A percentile compares a stretch with the other conserved stretches of the same genome.
Conservation (phyloP, 2,113 vertebrate species). For the Xerus inauris region DNA sequence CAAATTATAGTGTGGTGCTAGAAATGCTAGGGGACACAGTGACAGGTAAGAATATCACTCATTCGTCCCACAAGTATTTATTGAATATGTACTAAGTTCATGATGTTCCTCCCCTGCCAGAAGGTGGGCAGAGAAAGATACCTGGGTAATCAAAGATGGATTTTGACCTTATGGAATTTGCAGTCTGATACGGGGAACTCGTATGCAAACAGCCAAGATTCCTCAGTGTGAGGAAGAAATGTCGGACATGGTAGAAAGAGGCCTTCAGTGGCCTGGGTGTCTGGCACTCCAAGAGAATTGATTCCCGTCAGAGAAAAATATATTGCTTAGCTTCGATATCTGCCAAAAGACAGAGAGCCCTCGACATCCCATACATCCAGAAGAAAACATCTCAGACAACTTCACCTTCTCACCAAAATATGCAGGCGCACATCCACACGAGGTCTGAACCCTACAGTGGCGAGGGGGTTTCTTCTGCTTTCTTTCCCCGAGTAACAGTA, state of each 20-base stretch:
- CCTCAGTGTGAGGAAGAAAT: background rate
- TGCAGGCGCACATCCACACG: constrained; percentile 67
- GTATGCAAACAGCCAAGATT: background rate
- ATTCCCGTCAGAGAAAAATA: constrained; percentile 38
- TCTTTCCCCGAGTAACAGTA: background rate
- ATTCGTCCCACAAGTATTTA: background rate
- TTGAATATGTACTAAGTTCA: background rate
- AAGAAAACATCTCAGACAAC: constrained; percentile 48
- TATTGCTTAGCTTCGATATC: background rate
- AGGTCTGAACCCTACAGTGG: constrained; percentile 72
- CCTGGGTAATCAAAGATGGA: background rate
- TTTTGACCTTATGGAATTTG: constrained; percentile 60
- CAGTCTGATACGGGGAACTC: background rate
- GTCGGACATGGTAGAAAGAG: background rate
- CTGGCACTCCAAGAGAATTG: constrained; percentile 63
- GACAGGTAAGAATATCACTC: background rate
- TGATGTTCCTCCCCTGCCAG: background rate
- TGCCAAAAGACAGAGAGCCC: constrained; percentile 26
- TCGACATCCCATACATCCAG: constrained; percentile 33
- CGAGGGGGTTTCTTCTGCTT: background rate
- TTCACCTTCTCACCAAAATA: constrained; percentile 66
- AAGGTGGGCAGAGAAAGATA: constrained; percentile 4
- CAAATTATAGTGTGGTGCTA: background rate
- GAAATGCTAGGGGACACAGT: background rate
- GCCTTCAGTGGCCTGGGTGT: background rate